Percentiles rank a stretch among this genome's conserved stretches.
These are phyloP conservation scores for Aphidius colemani DNA, from an alignment of 2,888 invertebrate genomes.

Conservation along the genomic window DNA sequence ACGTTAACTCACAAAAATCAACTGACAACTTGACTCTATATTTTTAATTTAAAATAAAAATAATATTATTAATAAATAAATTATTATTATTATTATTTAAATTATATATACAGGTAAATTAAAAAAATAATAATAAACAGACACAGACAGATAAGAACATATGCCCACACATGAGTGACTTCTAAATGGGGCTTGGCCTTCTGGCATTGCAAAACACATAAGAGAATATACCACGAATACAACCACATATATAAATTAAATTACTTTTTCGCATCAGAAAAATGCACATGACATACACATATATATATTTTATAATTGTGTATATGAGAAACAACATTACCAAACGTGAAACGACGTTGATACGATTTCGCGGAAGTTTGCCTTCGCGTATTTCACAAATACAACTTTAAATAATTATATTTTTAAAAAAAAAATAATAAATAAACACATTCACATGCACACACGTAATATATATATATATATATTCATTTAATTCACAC, in stretches of 20 bases:
- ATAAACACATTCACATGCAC: slow-evolving; percentile 13
- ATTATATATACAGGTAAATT: neutral
- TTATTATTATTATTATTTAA: neutral
- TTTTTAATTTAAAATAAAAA: neutral
- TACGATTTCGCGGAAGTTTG: slow-evolving; percentile 55
- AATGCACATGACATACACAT: neutral
- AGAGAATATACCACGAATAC: neutral
- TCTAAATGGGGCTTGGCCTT: slow-evolving; percentile 57
- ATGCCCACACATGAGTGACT: slow-evolving; percentile 28
- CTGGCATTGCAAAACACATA: slow-evolving; percentile 55
- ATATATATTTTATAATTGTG: slow-evolving; percentile 1
- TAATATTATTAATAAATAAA: neutral
- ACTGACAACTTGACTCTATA: neutral
- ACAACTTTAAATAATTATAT: slow-evolving; percentile 37
- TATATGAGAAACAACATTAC: neutral
- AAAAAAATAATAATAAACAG: slow-evolving; percentile 4
- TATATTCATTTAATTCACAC: slow-evolving; percentile 35
- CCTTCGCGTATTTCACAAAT: slow-evolving; percentile 56
- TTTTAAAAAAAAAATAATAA: slow-evolving; percentile 34
- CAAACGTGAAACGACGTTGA: slow-evolving; percentile 28
- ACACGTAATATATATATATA: no score
- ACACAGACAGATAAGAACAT: slow-evolving; percentile 30
- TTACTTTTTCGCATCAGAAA: slow-evolving; percentile 8
- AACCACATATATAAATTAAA: neutral
- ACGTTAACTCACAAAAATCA: no score